These are phyloP conservation scores for Lagenorhynchus albirostris DNA, from an alignment of 2,113 vertebrate species.

Conservation along the genomic window DNA sequence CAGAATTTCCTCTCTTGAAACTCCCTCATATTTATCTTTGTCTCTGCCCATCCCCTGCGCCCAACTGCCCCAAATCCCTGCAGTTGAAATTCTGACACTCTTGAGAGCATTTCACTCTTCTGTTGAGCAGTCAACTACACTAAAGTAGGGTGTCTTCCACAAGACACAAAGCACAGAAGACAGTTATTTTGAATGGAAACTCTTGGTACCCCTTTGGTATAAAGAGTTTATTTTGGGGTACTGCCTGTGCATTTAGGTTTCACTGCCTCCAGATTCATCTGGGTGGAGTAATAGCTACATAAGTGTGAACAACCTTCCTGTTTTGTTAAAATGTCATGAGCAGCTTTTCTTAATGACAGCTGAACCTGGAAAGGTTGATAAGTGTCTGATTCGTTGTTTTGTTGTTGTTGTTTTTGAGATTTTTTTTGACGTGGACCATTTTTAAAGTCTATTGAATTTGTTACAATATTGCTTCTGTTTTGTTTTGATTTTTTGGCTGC, in stretches of 20 bases:
- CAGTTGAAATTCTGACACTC: not conserved
- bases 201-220: slow-evolving; percentile 4
- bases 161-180: not conserved
- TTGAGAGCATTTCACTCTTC: not conserved
- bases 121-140: not conserved
- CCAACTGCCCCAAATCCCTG: not conserved
- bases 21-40: not conserved
- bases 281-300: not conserved
- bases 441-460: too few species aligned
- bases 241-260: slow-evolving; percentile 27
- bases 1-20: not conserved
- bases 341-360: not conserved
- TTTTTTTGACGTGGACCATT: too few species aligned
- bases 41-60: accelerated
- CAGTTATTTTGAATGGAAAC: slow-evolving; percentile 41
- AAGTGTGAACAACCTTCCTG: slow-evolving; percentile 52
- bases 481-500: too few species aligned
- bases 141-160: not conserved
- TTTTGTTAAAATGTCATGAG: slow-evolving; percentile 29
- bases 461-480: too few species aligned
- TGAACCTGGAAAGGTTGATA: not conserved
- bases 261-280: not conserved
- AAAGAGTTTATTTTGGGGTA: slow-evolving; percentile 39
- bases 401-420: too few species aligned
- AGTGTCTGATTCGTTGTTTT: not conserved